Evolutionary conservation across 2,113 vertebrate species (phyloP), one percentile per base, ranked within the genome.

Genomic region (Ageneiosus marmoratus): DNA sequence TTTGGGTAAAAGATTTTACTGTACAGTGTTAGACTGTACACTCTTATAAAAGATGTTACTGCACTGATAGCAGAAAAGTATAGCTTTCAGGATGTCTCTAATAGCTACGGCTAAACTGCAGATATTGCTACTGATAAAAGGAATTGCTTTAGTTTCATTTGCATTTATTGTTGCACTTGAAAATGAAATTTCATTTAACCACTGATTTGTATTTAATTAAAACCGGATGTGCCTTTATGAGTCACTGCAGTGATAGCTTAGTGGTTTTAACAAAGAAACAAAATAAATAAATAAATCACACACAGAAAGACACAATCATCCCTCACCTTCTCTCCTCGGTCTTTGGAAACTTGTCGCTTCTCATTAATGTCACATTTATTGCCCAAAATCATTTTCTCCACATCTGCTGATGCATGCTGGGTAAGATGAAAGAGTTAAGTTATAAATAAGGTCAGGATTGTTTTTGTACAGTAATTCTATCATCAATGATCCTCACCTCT

Each of bases 361-460:
- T 98, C 96, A 0, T 99, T 99, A 74, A 99, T 97, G 18, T 99
- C 98, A 73, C 98, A 99, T 87, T 99, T 99, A 90, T 99, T 99
- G 7, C 98, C 98, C 2, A 99, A 94, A 79, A 99, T 96, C 98
- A 99, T 99, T 90, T 99, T 99, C 83, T 99, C 97, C 0, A 99
- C 98, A 2, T 99, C 97, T 0, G 96, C 94, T 15, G 98, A 99
- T 7, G 98, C 98, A 10, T 99, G 98, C 98, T 99, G 85, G 7
- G 80, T 87, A 67, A 41, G 81, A 29, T 75, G 11, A 41, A 3
- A 81, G 41, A 11, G 8, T 50, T 24, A 5, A 50, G 29, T 48
- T 4, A 29, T 18, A 12, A 32, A 22, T 8, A 5, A 27, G 48
- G 44, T 50, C 20, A 7, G 48, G 44, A 6, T 72, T 24, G 48